phyloP scores from a whole-genome alignment of 2,113 vertebrate species.

The Ranitomeya imitator region DNA sequence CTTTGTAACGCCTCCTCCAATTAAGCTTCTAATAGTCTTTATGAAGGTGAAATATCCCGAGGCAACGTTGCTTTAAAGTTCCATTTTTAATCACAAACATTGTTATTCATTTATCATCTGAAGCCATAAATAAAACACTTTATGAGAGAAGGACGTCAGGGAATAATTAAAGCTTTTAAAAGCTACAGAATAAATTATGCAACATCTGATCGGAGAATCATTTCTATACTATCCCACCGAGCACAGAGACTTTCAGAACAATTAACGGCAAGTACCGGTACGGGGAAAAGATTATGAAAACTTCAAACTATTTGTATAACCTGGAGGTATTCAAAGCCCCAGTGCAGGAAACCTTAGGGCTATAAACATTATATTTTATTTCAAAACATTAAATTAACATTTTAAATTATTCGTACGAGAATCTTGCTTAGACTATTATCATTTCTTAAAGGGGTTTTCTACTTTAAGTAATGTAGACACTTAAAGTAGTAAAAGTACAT shows the following conservation, averaged over 20 bases:
- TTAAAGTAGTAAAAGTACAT: too few relatives aligned
- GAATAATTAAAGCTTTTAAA: slow-evolving; percentile 66
- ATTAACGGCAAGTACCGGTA: slow-evolving; percentile 53
- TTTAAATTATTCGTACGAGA: too few relatives aligned
- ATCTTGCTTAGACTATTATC: too few relatives aligned
- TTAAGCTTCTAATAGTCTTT: background rate
- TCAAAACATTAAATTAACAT: too few relatives aligned
- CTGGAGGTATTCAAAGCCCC: too few relatives aligned
- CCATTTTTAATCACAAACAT: slow-evolving; percentile 62
- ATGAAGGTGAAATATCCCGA: background rate
- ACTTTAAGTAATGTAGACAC: too few relatives aligned
- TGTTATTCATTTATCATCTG: slow-evolving; percentile 65
- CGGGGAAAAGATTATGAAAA: slow-evolving; percentile 22
- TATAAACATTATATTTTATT: too few relatives aligned
- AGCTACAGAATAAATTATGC: slow-evolving; percentile 62
- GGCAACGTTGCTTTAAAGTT: slow-evolving; percentile 46
- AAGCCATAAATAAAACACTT: slow-evolving; percentile 63
- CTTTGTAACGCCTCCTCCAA: too few relatives aligned
- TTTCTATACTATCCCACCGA: slow-evolving; percentile 58
- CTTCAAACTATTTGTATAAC: too few relatives aligned
- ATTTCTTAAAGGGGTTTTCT: too few relatives aligned
- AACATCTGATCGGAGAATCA: slow-evolving; percentile 57
- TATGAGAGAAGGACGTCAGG: slow-evolving; percentile 60
- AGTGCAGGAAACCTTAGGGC: too few relatives aligned
- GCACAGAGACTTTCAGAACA: slow-evolving; percentile 60